A percentile compares a stretch with the other conserved stretches of the same genome.
Evolutionary conservation across 1,140 invertebrate species (phyloP).

Genomic region (Akabosia matsudoensis): DNA sequence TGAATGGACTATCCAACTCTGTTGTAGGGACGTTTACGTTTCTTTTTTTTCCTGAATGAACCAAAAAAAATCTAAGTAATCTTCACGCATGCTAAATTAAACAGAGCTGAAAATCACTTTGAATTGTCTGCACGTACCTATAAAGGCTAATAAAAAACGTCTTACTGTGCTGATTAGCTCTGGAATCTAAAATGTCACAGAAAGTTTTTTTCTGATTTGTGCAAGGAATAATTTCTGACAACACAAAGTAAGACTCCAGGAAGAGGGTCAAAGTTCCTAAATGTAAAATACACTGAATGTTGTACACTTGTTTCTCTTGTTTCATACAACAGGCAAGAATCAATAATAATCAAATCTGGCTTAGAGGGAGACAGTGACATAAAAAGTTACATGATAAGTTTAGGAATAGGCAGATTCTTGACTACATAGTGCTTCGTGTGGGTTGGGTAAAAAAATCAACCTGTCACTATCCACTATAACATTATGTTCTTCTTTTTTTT

Average conservation of each 20-base stretch:
- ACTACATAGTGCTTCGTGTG: background rate
- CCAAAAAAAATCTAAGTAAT: no score
- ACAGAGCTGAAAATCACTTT: no score
- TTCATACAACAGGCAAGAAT: constrained; percentile 14
- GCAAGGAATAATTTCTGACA: background rate
- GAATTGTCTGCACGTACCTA: background rate
- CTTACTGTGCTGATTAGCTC: background rate
- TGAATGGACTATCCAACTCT: no score
- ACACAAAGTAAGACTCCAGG: constrained; percentile 18
- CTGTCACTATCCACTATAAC: no score
- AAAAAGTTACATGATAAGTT: constrained; percentile 25
- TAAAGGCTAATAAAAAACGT: no score
- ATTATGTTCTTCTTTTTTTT: background rate
- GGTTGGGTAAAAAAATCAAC: background rate
- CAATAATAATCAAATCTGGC: background rate
- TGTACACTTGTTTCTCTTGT: background rate
- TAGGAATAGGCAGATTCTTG: constrained; percentile 20
- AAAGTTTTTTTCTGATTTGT: no score
- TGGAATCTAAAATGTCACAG: constrained; percentile 13
- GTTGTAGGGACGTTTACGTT: no score
- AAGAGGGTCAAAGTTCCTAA: constrained; percentile 23
- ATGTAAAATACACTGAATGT: background rate
- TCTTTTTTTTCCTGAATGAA: constrained; percentile 12
- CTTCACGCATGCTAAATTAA: no score
- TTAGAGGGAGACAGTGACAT: constrained; percentile 17